phyloP scores from a whole-genome alignment of 1,140 invertebrate genomes.

The Olivierus martensii region DNA sequence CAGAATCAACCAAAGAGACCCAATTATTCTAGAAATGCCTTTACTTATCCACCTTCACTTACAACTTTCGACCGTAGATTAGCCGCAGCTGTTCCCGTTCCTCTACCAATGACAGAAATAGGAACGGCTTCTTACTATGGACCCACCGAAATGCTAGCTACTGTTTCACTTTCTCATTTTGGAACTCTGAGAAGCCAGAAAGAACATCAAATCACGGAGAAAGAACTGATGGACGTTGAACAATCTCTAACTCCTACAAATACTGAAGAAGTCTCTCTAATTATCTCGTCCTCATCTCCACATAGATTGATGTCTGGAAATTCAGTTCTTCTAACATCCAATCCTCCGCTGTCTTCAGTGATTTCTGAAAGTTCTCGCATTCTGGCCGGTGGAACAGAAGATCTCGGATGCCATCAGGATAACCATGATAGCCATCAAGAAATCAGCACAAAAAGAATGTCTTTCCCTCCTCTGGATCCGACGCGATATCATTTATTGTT shows the following conservation, averaged over 20 bases:
- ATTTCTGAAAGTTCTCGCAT: neutral
- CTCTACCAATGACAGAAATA: constrained; percentile 5
- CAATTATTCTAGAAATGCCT: neutral
- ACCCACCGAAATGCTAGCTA: constrained; percentile 1
- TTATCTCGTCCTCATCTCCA: constrained; percentile 14
- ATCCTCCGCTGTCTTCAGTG: neutral
- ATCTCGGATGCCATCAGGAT: neutral
- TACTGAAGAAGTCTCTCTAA: constrained; percentile 19
- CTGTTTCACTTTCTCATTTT: constrained; percentile 14
- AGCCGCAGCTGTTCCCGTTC: constrained; percentile 8
- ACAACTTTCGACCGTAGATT: neutral
- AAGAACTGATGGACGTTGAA: constrained; percentile 8
- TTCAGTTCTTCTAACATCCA: neutral
- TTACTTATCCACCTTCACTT: neutral
- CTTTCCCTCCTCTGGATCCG: too few relatives aligned
- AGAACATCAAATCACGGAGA: constrained; percentile 1
- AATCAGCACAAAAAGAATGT: too few relatives aligned
- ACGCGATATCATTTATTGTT: too few relatives aligned
- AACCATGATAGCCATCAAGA: neutral
- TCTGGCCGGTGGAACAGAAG: neutral
- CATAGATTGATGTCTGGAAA: neutral
- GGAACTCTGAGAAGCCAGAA: constrained; percentile 2
- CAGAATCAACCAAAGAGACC: constrained; percentile 1
- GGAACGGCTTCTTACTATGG: neutral
- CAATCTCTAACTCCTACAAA: constrained; percentile 16